Evolutionary conservation across 2,797 vertebrate genomes (phyloP).

Genomic region (Spheniscus humboldti): DNA sequence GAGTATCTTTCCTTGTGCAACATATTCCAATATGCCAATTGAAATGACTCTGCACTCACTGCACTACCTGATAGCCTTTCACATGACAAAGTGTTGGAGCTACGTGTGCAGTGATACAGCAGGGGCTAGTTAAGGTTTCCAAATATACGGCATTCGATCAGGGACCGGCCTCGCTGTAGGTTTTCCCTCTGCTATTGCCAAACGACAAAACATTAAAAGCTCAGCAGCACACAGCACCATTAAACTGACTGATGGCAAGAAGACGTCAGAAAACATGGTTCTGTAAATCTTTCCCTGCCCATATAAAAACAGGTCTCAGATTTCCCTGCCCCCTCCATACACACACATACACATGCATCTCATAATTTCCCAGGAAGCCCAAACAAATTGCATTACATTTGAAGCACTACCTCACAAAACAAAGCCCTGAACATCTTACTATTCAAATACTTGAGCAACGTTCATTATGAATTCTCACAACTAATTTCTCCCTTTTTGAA

Average conservation of each 20-base stretch:
- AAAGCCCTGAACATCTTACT: neutral
- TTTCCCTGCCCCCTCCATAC: neutral
- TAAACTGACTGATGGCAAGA: slow-evolving; percentile 53
- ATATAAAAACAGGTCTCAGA: neutral
- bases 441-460: neutral
- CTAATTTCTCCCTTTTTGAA: neutral
- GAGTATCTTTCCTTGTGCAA: neutral
- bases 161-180: neutral
- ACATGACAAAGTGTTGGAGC: neutral
- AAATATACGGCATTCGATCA: neutral
- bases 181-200: neutral
- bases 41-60: neutral
- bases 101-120: neutral
- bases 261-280: neutral
- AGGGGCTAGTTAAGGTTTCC: neutral
- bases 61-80: neutral
- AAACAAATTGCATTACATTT: neutral
- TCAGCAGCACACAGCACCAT: neutral
- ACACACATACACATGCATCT: neutral
- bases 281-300: slow-evolving; percentile 15
- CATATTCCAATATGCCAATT: accelerated
- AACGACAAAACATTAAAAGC: neutral
- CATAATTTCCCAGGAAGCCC: slow-evolving; percentile 16
- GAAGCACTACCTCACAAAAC: neutral
- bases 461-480: neutral